These are phyloP conservation scores for Hippocampus guttulatus DNA, from an alignment of 2,113 vertebrate species.

Conservation along the genomic window DNA sequence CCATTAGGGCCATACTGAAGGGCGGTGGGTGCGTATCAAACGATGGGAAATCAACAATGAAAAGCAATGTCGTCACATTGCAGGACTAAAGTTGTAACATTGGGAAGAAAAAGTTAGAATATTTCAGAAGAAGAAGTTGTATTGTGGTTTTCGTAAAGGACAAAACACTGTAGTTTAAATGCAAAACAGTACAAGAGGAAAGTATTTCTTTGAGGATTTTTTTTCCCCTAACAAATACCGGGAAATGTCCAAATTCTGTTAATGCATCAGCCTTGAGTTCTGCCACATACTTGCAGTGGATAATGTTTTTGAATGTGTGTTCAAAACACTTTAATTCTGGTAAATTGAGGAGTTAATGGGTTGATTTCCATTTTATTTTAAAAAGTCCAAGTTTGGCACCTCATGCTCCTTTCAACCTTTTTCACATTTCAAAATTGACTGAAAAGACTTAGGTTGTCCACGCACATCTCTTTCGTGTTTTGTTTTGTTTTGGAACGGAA, in stretches of 20 bases:
- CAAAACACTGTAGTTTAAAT: neutral
- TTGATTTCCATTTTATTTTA: no score
- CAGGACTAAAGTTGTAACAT: neutral
- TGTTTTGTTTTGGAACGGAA: slow-evolving; percentile 27
- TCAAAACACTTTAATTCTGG: neutral
- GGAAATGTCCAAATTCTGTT: neutral
- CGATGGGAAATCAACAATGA: neutral
- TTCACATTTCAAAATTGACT: slow-evolving; percentile 8
- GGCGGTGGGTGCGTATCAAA: neutral
- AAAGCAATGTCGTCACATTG: neutral
- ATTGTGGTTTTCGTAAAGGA: neutral
- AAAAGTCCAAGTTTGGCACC: neutral
- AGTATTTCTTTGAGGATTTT: no score
- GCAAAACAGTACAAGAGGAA: no score
- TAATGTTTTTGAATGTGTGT: neutral
- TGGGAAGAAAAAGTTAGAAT: neutral
- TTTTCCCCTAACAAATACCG: no score
- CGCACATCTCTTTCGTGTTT: slow-evolving; percentile 4
- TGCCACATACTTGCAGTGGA: neutral
- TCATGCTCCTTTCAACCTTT: neutral
- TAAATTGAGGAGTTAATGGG: neutral
- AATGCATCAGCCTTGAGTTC: neutral
- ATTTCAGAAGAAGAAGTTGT: neutral
- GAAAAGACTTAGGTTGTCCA: slow-evolving; percentile 23
- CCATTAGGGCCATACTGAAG: neutral